Evolutionary conservation across 2,888 invertebrate genomes (phyloP).

Genomic region (Tenthredo amoena): DNA sequence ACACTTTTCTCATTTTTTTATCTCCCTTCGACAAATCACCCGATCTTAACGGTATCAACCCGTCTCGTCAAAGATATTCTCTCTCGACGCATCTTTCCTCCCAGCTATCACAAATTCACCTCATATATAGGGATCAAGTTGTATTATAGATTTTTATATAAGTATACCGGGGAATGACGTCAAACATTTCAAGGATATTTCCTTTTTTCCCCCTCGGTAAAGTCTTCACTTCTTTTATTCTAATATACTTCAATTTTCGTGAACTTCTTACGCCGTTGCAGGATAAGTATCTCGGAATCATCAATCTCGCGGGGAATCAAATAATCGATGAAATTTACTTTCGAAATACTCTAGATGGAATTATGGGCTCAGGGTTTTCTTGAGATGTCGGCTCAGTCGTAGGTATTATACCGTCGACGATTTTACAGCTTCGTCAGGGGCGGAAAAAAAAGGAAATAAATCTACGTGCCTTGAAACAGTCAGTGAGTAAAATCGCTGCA

Average conservation of each 20-base stretch:
- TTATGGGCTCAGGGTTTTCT: constrained; percentile 5
- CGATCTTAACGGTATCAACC: constrained; percentile 2
- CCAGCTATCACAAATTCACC: background rate
- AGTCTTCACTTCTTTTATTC: constrained; percentile 27
- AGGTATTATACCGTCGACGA: constrained; percentile 8
- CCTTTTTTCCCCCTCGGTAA: background rate
- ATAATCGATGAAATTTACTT: constrained; percentile 24
- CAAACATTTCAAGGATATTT: background rate
- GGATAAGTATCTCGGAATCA: constrained; percentile 9
- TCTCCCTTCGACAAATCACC: background rate
- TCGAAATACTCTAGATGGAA: background rate
- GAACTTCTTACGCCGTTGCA: background rate
- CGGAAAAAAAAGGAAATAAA: background rate
- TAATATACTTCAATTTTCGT: constrained; percentile 5
- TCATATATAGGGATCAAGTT: background rate
- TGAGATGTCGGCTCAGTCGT: background rate
- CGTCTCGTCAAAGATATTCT: background rate
- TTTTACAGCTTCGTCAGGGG: background rate
- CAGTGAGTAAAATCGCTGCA: background rate
- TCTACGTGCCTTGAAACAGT: background rate
- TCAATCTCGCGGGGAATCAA: constrained; percentile 12
- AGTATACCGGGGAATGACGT: background rate
- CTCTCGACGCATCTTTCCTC: constrained; percentile 3
- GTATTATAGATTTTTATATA: background rate
- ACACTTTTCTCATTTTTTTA: constrained; percentile 23